Evolutionary conservation across 2,113 vertebrate genomes (phyloP), one percentile per base, ranked within the genome.

Genomic region (Geococcyx californianus): DNA sequence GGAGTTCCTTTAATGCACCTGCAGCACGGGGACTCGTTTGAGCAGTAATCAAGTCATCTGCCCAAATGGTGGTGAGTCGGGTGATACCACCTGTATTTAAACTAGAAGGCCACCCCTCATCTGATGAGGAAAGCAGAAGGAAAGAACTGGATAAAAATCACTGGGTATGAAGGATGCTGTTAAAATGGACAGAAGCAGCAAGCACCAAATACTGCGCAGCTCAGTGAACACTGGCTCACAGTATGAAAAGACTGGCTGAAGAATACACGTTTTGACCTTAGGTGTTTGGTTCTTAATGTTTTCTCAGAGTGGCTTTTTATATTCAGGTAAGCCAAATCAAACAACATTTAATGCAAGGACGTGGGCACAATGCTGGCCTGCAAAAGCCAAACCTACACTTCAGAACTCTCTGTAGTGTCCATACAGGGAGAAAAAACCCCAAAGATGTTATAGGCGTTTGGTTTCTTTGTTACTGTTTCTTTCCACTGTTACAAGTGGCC

Each of bases 401-500:
- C 17, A 60, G 15, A 40, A 40, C 12, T 45, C 47, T 58, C 51
- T 75, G n/a, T 12, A 28, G 29, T 25, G 60, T 16, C 42, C 6
- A 3, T 33, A 13, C 6, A 6, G 24, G 7, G 16, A 5, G 8
- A 33, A 16, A 51, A 58, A 47, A 6, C 25, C 25, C 2, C 44
- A 45, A 45, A 34, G 36, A 33, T 20, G 4, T 54, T 69, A 28
- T 6, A 40, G 17, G 10, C 33, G 47, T 16, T 73, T 19, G 3
- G 21, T 56, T 38, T 63, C 19, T 68, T 86, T 56, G 13, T 33
- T 62, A 13, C 29, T 9, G 10, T 19, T 40, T 14, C 55, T 86
- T 68, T 54, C 24, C 14, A 19, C 9, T 28, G 21, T 36, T 26
- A 6, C 1, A 16, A 0, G 1, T 31, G 16, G 49, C 67, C 56